Percentiles rank a stretch among this genome's conserved stretches.
These are phyloP conservation scores for Masticophis lateralis DNA, from an alignment of 2,797 vertebrate genomes.

Conservation along the genomic window DNA sequence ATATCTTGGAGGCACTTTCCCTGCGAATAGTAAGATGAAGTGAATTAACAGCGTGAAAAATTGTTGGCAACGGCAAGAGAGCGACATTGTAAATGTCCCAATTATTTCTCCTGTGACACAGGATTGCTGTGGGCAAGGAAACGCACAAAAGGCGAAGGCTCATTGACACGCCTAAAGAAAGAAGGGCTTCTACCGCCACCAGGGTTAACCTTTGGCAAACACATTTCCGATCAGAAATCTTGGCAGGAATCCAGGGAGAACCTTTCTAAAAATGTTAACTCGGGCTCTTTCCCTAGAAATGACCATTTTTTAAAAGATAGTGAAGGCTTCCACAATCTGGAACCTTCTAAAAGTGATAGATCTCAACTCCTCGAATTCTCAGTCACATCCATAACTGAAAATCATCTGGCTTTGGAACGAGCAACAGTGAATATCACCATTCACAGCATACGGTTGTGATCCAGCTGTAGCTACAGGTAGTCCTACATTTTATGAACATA, in stretches of 20 bases:
- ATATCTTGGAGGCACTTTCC: constrained; percentile 62
- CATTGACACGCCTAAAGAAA: background rate
- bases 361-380: background rate
- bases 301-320: background rate
- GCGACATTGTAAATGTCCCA: constrained; percentile 40
- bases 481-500: background rate
- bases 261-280: background rate
- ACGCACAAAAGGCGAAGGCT: background rate
- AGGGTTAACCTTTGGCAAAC: background rate
- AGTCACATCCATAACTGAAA: background rate
- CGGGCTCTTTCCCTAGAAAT: background rate
- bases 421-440: background rate
- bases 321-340: background rate
- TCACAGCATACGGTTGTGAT: background rate
- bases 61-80: constrained; percentile 51
- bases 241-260: rapidly evolving
- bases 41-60: constrained; percentile 70
- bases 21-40: constrained; percentile 48
- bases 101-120: constrained; percentile 51
- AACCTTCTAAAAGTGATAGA: background rate
- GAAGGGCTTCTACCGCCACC: background rate
- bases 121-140: constrained; percentile 20
- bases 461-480: background rate
- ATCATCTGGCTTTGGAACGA: background rate
- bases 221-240: background rate